phyloP scores from a whole-genome alignment of 2,113 vertebrate species.

The Propithecus coquereli region DNA sequence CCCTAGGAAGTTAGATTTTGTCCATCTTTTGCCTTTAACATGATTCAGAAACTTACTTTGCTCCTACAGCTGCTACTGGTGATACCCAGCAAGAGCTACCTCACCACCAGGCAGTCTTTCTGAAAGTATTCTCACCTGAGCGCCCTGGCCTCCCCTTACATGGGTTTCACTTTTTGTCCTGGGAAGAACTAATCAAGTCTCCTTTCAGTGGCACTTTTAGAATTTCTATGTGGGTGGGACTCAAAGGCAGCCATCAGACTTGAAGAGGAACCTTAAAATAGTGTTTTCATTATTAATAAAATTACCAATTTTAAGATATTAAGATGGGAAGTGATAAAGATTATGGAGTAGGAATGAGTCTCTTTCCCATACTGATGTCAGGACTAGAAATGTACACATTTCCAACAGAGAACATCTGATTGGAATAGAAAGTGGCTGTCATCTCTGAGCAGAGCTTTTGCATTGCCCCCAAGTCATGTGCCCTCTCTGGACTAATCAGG shows the following conservation, averaged over 20 bases:
- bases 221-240: not conserved
- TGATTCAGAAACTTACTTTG: not conserved
- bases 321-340: not conserved
- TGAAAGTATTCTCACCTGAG: not conserved
- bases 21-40: not conserved
- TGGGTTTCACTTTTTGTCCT: not conserved
- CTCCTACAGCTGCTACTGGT: not conserved
- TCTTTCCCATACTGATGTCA: not conserved
- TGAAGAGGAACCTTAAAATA: not conserved
- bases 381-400: not conserved
- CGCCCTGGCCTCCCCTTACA: rapidly evolving
- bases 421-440: not conserved
- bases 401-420: not conserved
- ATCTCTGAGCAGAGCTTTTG: not conserved
- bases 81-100: not conserved
- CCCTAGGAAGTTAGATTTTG: not conserved
- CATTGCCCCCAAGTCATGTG: not conserved
- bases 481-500: too few species aligned
- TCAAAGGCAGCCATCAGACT: not conserved
- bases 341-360: not conserved
- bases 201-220: not conserved
- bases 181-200: not conserved
- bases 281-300: not conserved
- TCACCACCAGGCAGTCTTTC: not conserved
- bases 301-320: not conserved